These are phyloP conservation scores for Callithrix jacchus DNA, from an alignment of 2,113 vertebrate genomes.

Conservation along the genomic window DNA sequence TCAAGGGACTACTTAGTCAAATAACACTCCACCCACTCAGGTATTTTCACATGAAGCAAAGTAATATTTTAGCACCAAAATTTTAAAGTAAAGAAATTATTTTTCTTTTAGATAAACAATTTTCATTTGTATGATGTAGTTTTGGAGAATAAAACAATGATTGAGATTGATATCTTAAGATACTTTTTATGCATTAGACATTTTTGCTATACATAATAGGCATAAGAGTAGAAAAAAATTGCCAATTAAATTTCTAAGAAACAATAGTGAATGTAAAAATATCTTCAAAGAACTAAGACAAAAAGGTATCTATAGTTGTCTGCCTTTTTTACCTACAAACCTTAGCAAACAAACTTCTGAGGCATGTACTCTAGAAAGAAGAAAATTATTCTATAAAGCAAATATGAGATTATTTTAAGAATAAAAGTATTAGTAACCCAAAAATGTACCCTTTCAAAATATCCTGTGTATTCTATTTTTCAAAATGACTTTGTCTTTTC, in stretches of 20 bases:
- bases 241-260: neutral
- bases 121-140: conserved; percentile 14
- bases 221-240: neutral
- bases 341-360: neutral
- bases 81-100: neutral
- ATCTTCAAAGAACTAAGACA: neutral
- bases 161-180: neutral
- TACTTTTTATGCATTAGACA: neutral
- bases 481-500: neutral
- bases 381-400: neutral
- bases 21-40: neutral
- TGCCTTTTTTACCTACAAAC: neutral
- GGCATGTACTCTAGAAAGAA: neutral
- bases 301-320: neutral
- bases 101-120: neutral
- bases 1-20: neutral
- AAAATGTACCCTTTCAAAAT: neutral
- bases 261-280: neutral
- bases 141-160: neutral
- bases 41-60: neutral
- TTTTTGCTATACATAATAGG: neutral
- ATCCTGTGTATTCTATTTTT: neutral
- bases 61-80: neutral
- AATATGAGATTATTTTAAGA: neutral
- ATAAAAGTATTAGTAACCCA: neutral